Percentiles rank a stretch among this genome's conserved stretches.
These are phyloP conservation scores for Anoplophora glabripennis DNA, from an alignment of 1,140 invertebrate species.

Conservation along the genomic window DNA sequence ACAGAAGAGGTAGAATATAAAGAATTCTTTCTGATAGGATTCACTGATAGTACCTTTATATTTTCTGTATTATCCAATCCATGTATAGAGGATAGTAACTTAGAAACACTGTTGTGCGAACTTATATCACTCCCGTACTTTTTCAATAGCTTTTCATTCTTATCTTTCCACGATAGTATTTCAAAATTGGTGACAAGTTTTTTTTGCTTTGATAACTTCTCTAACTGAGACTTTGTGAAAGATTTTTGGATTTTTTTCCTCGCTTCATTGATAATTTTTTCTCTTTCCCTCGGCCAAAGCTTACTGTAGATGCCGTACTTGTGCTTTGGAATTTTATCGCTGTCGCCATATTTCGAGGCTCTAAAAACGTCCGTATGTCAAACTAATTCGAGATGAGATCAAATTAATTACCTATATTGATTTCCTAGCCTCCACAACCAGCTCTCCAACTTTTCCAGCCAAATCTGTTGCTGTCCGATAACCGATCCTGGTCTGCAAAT, in stretches of 20 bases:
- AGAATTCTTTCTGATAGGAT: no score
- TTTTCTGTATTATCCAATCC: conserved; percentile 1
- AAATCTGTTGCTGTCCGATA: conserved; percentile 79
- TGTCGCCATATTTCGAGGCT: conserved; percentile 45
- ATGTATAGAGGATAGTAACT: conserved; percentile 20
- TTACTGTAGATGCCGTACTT: conserved; percentile 51
- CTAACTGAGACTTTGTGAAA: conserved; percentile 15
- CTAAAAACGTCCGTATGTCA: conserved; percentile 24
- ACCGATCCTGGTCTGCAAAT: conserved; percentile 81
- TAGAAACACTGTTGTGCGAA: conserved; percentile 21
- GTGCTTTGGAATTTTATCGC: conserved; percentile 47
- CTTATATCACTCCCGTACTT: conserved; percentile 2
- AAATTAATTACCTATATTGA: conserved; percentile 47
- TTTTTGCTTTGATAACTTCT: conserved; percentile 13
- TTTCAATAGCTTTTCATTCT: conserved; percentile 13
- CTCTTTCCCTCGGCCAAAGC: conserved; percentile 40
- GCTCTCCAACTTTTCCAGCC: conserved; percentile 62
- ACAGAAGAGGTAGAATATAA: background rate
- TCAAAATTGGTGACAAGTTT: background rate
- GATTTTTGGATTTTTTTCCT: conserved; percentile 24
- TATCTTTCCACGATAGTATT: conserved; percentile 1
- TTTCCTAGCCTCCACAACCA: conserved; percentile 51
- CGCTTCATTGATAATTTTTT: conserved; percentile 31
- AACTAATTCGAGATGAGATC: no score
- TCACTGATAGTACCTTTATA: conserved; percentile 8